phyloP scores from a whole-genome alignment of 2,888 invertebrate species.

The Teleiodes luculella region DNA sequence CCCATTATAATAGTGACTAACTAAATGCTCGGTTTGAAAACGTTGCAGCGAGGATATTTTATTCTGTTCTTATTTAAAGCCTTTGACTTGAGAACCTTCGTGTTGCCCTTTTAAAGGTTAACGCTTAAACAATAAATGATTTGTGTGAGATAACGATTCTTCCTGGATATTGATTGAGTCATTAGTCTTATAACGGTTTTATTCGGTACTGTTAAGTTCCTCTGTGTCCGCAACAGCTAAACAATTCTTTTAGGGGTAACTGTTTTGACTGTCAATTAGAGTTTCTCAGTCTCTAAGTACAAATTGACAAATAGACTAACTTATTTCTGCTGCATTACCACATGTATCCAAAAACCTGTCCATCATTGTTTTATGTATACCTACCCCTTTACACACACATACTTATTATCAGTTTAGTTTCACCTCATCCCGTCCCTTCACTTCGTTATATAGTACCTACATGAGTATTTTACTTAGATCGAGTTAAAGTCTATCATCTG shows the following conservation, averaged over 20 bases:
- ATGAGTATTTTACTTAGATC: constrained; percentile 25
- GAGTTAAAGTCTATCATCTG: constrained; percentile 36
- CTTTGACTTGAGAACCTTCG: constrained; percentile 8
- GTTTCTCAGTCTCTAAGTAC: too few species aligned
- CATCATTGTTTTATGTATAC: too few species aligned
- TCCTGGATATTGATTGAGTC: constrained; percentile 10
- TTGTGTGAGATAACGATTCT: background rate
- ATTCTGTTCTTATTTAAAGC: constrained; percentile 10
- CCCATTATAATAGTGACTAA: constrained; percentile 47
- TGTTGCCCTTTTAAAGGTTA: constrained; percentile 10
- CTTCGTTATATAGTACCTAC: too few species aligned
- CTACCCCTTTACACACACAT: background rate
- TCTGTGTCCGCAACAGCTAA: too few species aligned
- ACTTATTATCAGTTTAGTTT: constrained; percentile 1
- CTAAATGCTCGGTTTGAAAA: constrained; percentile 33
- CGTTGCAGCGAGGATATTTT: constrained; percentile 2
- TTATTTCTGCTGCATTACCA: too few species aligned
- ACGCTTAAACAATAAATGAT: constrained; percentile 7
- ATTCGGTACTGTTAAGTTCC: too few species aligned
- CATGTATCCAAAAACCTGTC: too few species aligned
- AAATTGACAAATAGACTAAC: too few species aligned
- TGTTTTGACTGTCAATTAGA: too few species aligned
- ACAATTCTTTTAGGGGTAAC: too few species aligned
- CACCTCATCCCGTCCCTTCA: background rate
- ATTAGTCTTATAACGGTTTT: background rate